These are phyloP conservation scores for Grammomys surdaster DNA, from an alignment of 2,113 vertebrate genomes.

Conservation along the genomic window DNA sequence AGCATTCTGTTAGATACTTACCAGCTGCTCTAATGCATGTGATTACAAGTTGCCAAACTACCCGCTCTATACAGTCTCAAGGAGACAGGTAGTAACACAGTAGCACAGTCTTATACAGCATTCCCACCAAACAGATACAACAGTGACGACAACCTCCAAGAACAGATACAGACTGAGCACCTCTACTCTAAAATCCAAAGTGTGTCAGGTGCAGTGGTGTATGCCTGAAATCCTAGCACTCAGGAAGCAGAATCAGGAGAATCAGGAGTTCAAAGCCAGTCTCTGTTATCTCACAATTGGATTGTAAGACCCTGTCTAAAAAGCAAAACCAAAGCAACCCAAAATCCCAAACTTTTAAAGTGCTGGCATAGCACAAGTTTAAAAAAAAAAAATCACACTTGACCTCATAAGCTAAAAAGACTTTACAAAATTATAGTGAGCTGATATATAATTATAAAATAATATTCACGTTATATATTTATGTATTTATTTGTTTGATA, in stretches of 20 bases:
- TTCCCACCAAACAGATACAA: not conserved
- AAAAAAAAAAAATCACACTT: not conserved
- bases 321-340: not conserved
- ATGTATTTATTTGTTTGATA: not conserved
- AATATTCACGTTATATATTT: not conserved
- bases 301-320: not conserved
- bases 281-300: not conserved
- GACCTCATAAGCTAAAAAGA: not conserved
- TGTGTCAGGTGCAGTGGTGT: not conserved
- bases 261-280: not conserved
- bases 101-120: rapidly evolving
- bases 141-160: not conserved
- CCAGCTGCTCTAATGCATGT: not conserved
- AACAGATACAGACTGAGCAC: not conserved
- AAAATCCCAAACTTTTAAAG: not conserved
- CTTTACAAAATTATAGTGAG: not conserved
- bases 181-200: not conserved
- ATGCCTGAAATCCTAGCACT: not conserved
- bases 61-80: not conserved
- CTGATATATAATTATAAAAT: not conserved
- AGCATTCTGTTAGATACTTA: not conserved
- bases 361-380: not conserved
- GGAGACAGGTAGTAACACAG: not conserved
- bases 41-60: not conserved
- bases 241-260: not conserved